phyloP scores from a whole-genome alignment of 2,888 invertebrate species.

The Volucella inflata region DNA sequence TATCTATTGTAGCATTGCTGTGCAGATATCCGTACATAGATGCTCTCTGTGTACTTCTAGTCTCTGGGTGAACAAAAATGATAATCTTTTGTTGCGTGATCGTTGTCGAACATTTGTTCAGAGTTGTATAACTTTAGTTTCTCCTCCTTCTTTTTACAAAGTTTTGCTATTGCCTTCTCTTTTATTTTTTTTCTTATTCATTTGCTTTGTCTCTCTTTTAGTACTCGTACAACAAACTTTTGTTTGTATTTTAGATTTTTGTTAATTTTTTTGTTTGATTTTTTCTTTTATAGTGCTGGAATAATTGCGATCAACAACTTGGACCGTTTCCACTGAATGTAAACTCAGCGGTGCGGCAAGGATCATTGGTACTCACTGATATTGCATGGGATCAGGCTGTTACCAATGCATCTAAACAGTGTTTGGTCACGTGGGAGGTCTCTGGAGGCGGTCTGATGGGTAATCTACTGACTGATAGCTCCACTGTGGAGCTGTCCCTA shows the following conservation, averaged over 20 bases:
- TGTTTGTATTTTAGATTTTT: slow-evolving; percentile 48
- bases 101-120: slow-evolving; percentile 75
- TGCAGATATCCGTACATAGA: slow-evolving; percentile 50
- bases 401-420: slow-evolving; percentile 84
- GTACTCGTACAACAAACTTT: slow-evolving; percentile 3
- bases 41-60: slow-evolving; percentile 30
- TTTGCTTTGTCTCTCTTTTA: slow-evolving; percentile 7
- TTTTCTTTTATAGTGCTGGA: slow-evolving; percentile 79
- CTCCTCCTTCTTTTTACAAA: slow-evolving; percentile 18
- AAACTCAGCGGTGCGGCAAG: slow-evolving; percentile 79
- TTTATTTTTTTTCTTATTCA: slow-evolving; percentile 21
- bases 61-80: slow-evolving; percentile 59
- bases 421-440: slow-evolving; percentile 93
- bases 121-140: slow-evolving; percentile 67
- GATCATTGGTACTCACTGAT: slow-evolving; percentile 79
- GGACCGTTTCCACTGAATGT: slow-evolving; percentile 80
- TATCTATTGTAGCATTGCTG: slow-evolving; percentile 42
- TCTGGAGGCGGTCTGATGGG: slow-evolving; percentile 92
- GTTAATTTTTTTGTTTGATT: slow-evolving; percentile 55
- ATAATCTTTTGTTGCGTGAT: slow-evolving; percentile 76
- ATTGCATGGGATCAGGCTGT: slow-evolving; percentile 81
- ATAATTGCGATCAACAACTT: slow-evolving; percentile 80
- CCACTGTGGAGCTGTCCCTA: slow-evolving; percentile 90
- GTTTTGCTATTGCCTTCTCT: background rate
- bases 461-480: slow-evolving; percentile 92